These are phyloP conservation scores for Dendropsophus ebraccatus DNA, from an alignment of 2,113 vertebrate species.

Conservation along the genomic window DNA sequence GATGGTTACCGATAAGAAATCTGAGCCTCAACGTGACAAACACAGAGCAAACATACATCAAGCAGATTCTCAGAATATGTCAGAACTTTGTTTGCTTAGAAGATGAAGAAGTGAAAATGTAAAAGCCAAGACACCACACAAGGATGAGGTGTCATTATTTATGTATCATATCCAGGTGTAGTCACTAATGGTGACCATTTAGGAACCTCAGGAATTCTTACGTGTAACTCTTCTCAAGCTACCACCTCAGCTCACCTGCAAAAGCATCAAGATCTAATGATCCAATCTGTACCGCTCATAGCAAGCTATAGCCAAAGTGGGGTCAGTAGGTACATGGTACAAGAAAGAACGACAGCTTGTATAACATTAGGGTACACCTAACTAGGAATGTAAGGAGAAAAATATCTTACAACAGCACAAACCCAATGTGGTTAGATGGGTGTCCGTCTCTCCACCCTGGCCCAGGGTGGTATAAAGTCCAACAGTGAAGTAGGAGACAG, in stretches of 20 bases:
- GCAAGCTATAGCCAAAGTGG: too few species aligned
- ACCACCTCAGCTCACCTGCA: neutral
- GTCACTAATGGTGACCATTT: neutral
- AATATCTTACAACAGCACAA: too few species aligned
- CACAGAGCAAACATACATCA: slow-evolving; percentile 23
- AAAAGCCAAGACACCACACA: neutral
- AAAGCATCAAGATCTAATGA: neutral
- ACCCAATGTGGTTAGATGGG: too few species aligned
- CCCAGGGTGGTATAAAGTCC: too few species aligned
- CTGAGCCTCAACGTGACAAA: slow-evolving; percentile 33
- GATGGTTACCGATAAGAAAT: slow-evolving; percentile 21
- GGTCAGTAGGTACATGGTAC: too few species aligned
- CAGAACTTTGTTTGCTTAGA: slow-evolving; percentile 1
- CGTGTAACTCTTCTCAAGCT: neutral
- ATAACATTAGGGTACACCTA: too few species aligned
- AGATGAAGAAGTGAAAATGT: neutral
- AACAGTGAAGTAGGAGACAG: too few species aligned
- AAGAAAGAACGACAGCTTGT: too few species aligned
- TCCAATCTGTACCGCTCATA: too few species aligned
- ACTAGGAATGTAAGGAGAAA: too few species aligned
- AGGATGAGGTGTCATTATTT: neutral
- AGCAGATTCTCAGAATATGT: neutral
- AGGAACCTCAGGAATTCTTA: neutral
- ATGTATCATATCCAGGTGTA: neutral
- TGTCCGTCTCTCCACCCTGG: too few species aligned